phyloP scores from a whole-genome alignment of 2,113 vertebrate species.

The Junco hyemalis region DNA sequence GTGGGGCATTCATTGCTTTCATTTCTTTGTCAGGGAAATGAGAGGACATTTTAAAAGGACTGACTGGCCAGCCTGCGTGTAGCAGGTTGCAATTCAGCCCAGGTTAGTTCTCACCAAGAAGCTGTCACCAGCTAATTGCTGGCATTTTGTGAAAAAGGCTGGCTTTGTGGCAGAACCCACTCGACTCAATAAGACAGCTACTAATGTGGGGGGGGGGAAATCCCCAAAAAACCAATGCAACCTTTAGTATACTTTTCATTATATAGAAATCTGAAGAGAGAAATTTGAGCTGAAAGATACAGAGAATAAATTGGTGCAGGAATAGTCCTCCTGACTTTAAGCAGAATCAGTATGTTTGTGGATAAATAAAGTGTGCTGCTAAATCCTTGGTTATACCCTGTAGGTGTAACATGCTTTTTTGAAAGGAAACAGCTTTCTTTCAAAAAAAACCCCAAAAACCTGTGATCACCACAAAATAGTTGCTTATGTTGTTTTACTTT shows the following conservation, averaged over 20 bases:
- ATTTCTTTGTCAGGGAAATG: background rate
- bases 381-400: background rate
- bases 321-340: background rate
- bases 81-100: background rate
- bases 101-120: background rate
- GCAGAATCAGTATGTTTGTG: background rate
- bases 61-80: background rate
- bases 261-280: background rate
- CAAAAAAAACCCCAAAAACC: background rate
- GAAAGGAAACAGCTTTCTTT: background rate
- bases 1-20: background rate
- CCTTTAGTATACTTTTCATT: background rate
- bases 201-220: background rate
- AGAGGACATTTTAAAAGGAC: background rate
- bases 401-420: background rate
- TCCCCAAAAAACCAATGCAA: fast-evolving
- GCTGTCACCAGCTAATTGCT: background rate
- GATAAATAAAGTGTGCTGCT: background rate
- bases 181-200: background rate
- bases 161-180: background rate
- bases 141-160: background rate
- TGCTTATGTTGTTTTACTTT: background rate
- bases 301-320: background rate
- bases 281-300: background rate
- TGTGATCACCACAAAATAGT: background rate